A percentile compares a stretch with the other conserved stretches of the same genome.
These are phyloP conservation scores for Coenobita brevimanus DNA, from an alignment of 1,140 invertebrate genomes.

Conservation along the genomic window DNA sequence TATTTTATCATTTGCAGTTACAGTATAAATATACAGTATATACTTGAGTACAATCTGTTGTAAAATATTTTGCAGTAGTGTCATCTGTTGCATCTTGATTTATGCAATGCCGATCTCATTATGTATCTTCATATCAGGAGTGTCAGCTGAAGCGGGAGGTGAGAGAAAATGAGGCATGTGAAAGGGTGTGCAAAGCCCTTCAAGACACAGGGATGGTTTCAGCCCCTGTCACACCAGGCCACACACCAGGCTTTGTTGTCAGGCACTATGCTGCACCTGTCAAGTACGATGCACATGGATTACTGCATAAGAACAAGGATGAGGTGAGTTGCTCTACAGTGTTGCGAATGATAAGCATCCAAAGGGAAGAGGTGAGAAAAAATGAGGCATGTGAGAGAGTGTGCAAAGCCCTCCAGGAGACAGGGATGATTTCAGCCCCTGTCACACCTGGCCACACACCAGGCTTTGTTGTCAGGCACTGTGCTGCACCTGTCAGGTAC, in stretches of 20 bases:
- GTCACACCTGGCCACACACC: constrained; percentile 47
- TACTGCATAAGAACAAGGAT: constrained; percentile 74
- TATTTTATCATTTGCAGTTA: too few relatives aligned
- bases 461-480: constrained; percentile 73
- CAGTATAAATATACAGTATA: too few relatives aligned
- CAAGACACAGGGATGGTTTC: constrained; percentile 49
- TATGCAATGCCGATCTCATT: too few relatives aligned
- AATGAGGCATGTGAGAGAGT: constrained; percentile 69
- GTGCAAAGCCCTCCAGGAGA: constrained; percentile 68
- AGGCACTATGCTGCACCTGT: constrained; percentile 74
- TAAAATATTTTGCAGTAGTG: too few relatives aligned
- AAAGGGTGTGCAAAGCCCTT: constrained; percentile 69
- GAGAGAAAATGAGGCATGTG: constrained; percentile 73
- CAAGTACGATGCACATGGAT: constrained; percentile 72
- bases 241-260: constrained; percentile 72
- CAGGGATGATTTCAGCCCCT: constrained; percentile 44
- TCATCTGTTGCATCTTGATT: too few relatives aligned
- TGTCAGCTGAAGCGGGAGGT: constrained; percentile 71
- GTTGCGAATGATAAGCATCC: too few relatives aligned
- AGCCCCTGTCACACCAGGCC: constrained; percentile 29
- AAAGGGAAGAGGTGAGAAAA: constrained; percentile 73
- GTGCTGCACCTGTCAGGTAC: constrained; percentile 73
- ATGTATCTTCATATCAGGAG: constrained; percentile 69
- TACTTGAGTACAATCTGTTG: too few relatives aligned
- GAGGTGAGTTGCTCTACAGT: constrained; percentile 69